Base-by-base conservation (phyloP, 2,888 invertebrate species). In the Drosophila anceps region DNA sequence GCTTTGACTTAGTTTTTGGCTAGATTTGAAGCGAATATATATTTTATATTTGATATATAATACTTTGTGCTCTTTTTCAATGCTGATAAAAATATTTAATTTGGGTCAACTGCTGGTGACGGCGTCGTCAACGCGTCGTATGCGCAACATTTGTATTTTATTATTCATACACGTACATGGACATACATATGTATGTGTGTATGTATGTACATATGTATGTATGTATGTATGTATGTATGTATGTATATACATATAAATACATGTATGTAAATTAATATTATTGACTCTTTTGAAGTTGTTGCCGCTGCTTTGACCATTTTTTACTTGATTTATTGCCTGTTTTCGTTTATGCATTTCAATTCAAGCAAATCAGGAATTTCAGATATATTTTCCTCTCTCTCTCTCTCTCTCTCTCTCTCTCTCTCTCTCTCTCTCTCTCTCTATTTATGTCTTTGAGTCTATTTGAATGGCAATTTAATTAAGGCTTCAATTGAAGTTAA, bases 111-210 rank as follows among this genome's bases (percentile, higher is more conserved):
- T 39, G 67, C 33, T 51, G 35, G 10, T 57, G 57, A 43, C 35
- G 53, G 33, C 35, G 53, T 43, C 67, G 66, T 53, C 67, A 44
- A 66, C 69, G 72, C 66, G 81, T 73, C 81, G 86, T 81, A 86
- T 86, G 84, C 65, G 81, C 78, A 86, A 86, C 81, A 53, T 69
- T 60, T 69, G 31, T 60, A 60, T 70, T 69, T 69, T 44, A 70
- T 51, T 51, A 70, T 73, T 68, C 33, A 65, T 29, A 57, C 29
- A 31, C n/a, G 6, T 12, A 50, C 8, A 10, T 18, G 9, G 6
- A 46, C 2, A 46, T 8, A 46, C 2, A 13, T 7, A n/a, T 10
- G 12, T 18, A 18, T 10, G 18, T 50, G 31, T 29, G 6, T 5
- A 50, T 35, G 13, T 35, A 44, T 12, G 29, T 29, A 33, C 7